Evolutionary conservation across 2,888 invertebrate species (phyloP), one percentile per base, ranked within the genome.

Genomic region (Acleris literana): DNA sequence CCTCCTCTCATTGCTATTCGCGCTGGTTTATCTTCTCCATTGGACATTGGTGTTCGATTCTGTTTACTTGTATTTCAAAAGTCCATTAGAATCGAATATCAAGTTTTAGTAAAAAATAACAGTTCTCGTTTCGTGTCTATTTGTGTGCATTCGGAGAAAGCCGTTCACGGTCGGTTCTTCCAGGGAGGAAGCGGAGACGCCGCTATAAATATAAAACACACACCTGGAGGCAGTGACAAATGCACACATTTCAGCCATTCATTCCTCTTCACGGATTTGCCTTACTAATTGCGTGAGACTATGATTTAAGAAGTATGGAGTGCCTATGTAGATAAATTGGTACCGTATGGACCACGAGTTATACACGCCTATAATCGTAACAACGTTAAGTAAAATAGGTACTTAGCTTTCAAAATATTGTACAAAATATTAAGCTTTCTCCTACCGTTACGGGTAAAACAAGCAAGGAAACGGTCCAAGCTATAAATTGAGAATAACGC

Each of bases 201-300:
- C 43, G 18, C 65, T 65, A 65, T 66, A 62, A 66, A 62, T 66
- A 66, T 25, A 22, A 53, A 43, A n/a, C 16, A 29, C 43, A 49
- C 66, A 66, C 66, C 66, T 66, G 66, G 66, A 66, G 60, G 44
- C 65, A 39, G 52, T 53, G 66, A 66, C 62, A 57, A 62, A 66
- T 57, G 57, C 3, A 53, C 56, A 59, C 25, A 53, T 66, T 62
- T 66, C 51, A 48, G 44, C 29, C 39, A 51, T 56, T 48, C 57
- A 66, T 53, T 55, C 43, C 57, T 46, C 51, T 61, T 49, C 59
- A 49, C 60, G 60, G 43, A 29, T 65, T 44, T 17, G 60, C 60
- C 20, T 22, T 7, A 20, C 55, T 65, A 61, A 65, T 65, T 65
- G 51, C 55, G n/a, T 20, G 20, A 44, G 51, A 51, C 56, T 39